Evolutionary conservation across 2,888 invertebrate genomes (phyloP).

Genomic region (Perdita meconis): DNA sequence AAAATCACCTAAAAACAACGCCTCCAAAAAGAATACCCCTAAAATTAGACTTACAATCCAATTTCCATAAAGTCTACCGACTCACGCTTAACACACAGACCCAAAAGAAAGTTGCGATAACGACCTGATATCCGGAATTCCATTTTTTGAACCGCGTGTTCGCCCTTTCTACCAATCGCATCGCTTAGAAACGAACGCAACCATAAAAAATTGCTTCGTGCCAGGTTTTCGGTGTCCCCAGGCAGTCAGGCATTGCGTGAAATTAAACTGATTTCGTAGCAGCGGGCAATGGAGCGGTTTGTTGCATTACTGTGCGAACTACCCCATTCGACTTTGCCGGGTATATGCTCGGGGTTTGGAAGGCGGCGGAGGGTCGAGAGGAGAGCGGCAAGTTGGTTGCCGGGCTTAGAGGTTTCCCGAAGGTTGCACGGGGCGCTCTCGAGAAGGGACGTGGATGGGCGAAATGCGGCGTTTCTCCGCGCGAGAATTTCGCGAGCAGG

Average conservation of each 20-base stretch:
- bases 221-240: constrained; percentile 8
- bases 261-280: constrained; percentile 59
- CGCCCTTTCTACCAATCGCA: not conserved
- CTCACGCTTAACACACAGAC: not conserved
- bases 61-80: too few species aligned
- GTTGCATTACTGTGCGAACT: constrained; percentile 47
- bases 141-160: constrained; percentile 12
- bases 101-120: not conserved
- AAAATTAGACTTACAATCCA: too few species aligned
- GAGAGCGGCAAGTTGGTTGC: constrained; percentile 28
- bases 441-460: constrained; percentile 23
- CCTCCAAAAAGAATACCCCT: too few species aligned
- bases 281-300: constrained; percentile 41
- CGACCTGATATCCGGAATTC: not conserved
- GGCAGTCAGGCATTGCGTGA: constrained; percentile 39
- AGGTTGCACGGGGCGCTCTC: constrained; percentile 23
- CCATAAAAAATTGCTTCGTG: constrained; percentile 14
- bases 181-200: not conserved
- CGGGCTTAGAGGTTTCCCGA: constrained; percentile 38
- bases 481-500: constrained; percentile 45
- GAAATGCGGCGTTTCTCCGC: constrained; percentile 38
- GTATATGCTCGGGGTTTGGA: not conserved
- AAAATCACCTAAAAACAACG: too few species aligned
- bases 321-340: constrained; percentile 25
- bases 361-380: not conserved